Base-by-base conservation (phyloP, 2,797 vertebrate genomes). In the Carduelis carduelis region DNA sequence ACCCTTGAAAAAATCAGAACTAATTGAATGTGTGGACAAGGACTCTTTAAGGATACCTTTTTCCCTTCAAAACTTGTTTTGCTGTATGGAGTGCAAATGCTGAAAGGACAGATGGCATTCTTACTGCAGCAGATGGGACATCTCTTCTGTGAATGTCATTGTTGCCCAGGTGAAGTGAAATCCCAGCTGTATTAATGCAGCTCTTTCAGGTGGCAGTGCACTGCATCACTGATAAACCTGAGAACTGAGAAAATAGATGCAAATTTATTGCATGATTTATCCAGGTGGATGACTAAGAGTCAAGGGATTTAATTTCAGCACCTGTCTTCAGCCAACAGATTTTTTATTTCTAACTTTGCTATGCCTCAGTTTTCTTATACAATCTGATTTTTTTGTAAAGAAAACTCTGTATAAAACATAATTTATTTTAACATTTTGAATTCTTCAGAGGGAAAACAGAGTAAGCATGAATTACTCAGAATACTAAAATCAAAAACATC, bases 131-230 rank as follows among this genome's bases (percentile, higher is more conserved):
- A 96, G 93, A 95, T 95, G 94, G 91, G 95, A 57, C 80, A 87
- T 63, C 70, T 97, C 94, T 95, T 83, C 92, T 95, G 87, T 95
- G 91, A 91, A 97, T 94, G 89, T 94, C 89, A 81, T 63, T 86
- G 91, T 94, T 96, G 83, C 86, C 85, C 90, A 94, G 92, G 89
- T 96, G 83, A 97, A 93, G 68, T 88, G 93, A 96, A 95, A 94
- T 77, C 85, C 88, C 89, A 91, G 85, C 60, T 96, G 66, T 87
- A 87, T 90, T 87, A 87, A 76, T 84, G 74, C 77, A 95, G 37
- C 65, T 76, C 66, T 96, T 94, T 94, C 78, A 88, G 74, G 87
- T 94, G 84, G 78, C 61, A 92, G 32, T 74, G 80, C 22, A 28
- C 60, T 93, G 91, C 77, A 91, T 87, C 68, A 90, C 64, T 78